Conservation (phyloP, 2,113 vertebrate genomes). For the Pseudopipra pipra region DNA sequence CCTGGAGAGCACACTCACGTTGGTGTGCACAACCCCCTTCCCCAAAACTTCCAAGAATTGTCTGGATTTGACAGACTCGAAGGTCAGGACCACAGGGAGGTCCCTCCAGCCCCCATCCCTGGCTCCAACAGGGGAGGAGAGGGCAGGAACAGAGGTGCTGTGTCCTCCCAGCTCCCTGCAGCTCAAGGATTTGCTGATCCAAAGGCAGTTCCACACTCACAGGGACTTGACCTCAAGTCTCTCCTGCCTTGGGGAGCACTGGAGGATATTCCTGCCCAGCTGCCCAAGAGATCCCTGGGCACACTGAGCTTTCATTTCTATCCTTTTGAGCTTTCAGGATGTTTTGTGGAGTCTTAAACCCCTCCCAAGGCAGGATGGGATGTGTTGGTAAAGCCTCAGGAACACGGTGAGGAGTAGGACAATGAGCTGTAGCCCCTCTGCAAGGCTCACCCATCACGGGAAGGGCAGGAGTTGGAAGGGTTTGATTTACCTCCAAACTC, state of each 20-base stretch:
- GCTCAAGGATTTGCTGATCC: background rate
- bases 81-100: background rate
- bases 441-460: background rate
- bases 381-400: background rate
- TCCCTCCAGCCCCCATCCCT: background rate
- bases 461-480: background rate
- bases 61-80: background rate
- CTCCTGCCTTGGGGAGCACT: background rate
- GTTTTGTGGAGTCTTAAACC: background rate
- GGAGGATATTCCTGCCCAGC: background rate
- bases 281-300: background rate
- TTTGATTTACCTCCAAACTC: background rate
- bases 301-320: background rate
- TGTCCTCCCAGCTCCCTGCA: background rate
- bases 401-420: accelerated
- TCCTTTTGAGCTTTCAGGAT: background rate
- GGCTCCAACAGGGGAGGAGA: background rate
- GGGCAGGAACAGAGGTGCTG: background rate
- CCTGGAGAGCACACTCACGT: accelerated
- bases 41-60: background rate
- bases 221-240: background rate
- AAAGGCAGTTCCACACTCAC: accelerated
- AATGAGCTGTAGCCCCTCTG: background rate
- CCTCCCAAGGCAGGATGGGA: background rate
- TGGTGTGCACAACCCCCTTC: too few species aligned